Base-by-base conservation (phyloP, 2,113 vertebrate species). In the Fregetta grallaria region DNA sequence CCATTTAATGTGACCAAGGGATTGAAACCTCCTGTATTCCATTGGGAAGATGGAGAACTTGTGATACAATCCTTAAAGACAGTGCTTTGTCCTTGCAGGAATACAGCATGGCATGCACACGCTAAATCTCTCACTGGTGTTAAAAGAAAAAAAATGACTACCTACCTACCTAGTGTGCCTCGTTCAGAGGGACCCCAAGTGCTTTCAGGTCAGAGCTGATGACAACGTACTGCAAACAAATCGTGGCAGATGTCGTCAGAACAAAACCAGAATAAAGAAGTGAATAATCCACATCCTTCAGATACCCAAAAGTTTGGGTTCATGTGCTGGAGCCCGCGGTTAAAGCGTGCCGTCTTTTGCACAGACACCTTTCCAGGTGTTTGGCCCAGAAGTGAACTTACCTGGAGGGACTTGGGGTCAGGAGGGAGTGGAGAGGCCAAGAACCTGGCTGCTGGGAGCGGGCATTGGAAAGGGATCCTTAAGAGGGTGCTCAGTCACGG, bases 31-130 rank as follows among this genome's bases (percentile, higher is more conserved):
- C 53, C n/a, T 61, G 1, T 34, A 3, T 70, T 45, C 85, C n/a
- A 5, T 13, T 62, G 40, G 73, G 38, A 71, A 78, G 42, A 44
- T 13, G 56, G 66, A 78, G 29, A 83, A 32, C 29, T 42, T 42
- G 29, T 0, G 29, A 45, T 53, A 21, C 8, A 17, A 0, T 49
- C 6, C 0, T 55, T 71, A 23, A 2, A 75, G 68, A 56, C 30
- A 18, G 50, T 12, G 47, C 9, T 53, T 77, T 84, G 55, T 67
- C 56, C 67, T 40, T 70, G 68, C 44, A 65, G 77, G n/a, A 71
- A 22, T 32, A 26, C 15, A 23, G 63, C 15, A 5, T 12, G 62
- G 62, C 38, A 36, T 1, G 3, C 29, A 26, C 14, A 11, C 3
- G 2, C 14, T 40, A 29, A 34, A 49, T 44, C 26, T 81, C n/a